Evolutionary conservation across 2,113 vertebrate species (phyloP), one percentile per base, ranked within the genome.

Genomic region (Thomomys bottae): DNA sequence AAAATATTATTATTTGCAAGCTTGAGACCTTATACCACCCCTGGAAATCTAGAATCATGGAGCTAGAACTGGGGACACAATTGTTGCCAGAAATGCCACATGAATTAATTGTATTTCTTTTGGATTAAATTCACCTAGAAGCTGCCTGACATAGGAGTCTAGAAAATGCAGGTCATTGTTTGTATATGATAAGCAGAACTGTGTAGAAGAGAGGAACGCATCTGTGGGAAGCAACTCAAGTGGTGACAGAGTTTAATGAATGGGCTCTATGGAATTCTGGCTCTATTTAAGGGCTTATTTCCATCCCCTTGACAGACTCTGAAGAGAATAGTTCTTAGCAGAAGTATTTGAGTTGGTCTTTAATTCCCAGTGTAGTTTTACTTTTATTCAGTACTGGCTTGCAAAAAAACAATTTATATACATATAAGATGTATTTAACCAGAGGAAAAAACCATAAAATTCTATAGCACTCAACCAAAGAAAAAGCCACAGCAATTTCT

Each of bases 281-380:
- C 78, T 75, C 49, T 6, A 71, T 23, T 75, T 73, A 87, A 91
- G 40, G 15, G 8, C 6, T 83, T 34, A 89, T 77, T 92, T 94
- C 40, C 28, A 75, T 75, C 92, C 8, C 72, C 34, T 80, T 59
- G 21, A 66, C 32, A 73, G 38, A 59, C 40, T 68, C 18, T 24
- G 57, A 32, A 78, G 34, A 26, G 14, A 77, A 36, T 21, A 63
- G 36, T 32, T 67, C 38, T 92, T 63, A 77, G 18, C 4, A 45
- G 32, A 61, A 54, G 34, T 73, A 42, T 68, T 78, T 57, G 28
- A 90, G 8, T 76, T 66, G 4, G 11, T 79, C 3, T 49, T 88
- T 79, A 45, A 30, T 94, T 95, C 14, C 20, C 12, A 40, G 14
- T n/a, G 17, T 72, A 71, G 89, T 77, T 84, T 76, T 40, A 42